Evolutionary conservation across 35 echinoderm and acorn worm genomes (phyloP).

Genomic region (Amphiura filiformis): DNA sequence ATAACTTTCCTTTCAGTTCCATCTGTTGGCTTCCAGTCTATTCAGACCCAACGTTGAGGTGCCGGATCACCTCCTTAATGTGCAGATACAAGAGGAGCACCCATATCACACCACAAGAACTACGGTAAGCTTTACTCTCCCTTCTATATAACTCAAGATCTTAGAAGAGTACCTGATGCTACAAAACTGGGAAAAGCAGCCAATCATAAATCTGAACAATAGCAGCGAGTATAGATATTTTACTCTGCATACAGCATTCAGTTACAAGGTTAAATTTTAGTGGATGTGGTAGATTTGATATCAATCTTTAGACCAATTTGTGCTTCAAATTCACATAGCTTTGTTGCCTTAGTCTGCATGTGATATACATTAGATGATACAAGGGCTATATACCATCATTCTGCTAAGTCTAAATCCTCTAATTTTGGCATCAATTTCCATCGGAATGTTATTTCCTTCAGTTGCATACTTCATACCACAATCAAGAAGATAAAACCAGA

Average conservation of each 20-base stretch:
- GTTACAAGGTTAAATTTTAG: too few species aligned
- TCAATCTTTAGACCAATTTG: too few species aligned
- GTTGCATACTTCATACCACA: too few species aligned
- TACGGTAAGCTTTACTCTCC: slow-evolving; percentile 68
- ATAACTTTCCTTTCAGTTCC: slow-evolving; percentile 59
- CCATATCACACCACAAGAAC: slow-evolving; percentile 80
- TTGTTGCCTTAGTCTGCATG: background rate
- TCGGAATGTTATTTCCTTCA: too few species aligned
- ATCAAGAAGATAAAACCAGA: too few species aligned
- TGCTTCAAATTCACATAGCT: background rate
- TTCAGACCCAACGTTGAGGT: slow-evolving; percentile 67
- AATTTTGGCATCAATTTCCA: background rate
- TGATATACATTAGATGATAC: background rate
- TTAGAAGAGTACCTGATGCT: too few species aligned
- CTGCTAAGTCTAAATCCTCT: background rate
- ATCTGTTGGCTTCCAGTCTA: slow-evolving; percentile 72
- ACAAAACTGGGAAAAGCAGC: too few species aligned
- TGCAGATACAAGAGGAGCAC: slow-evolving; percentile 45
- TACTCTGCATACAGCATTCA: too few species aligned
- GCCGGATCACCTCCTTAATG: slow-evolving; percentile 69
- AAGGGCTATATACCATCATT: background rate
- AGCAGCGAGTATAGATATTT: too few species aligned
- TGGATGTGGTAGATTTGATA: too few species aligned
- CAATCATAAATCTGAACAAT: too few species aligned
- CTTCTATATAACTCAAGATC: too few species aligned